These are phyloP conservation scores for Microcebus murinus DNA, from an alignment of 2,113 vertebrate species.

Conservation along the genomic window DNA sequence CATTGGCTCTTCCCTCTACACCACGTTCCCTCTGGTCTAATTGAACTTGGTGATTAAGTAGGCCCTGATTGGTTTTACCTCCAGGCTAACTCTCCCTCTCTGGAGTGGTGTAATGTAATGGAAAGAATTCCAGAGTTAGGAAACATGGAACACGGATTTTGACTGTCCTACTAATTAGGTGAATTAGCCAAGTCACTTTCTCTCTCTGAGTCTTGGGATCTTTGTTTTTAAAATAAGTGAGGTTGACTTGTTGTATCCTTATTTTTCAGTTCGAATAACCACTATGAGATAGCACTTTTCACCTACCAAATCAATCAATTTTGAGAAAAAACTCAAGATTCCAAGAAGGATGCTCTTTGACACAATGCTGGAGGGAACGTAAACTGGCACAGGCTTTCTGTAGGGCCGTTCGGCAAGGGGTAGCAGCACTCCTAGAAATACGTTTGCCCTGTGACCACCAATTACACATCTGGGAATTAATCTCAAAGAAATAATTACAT, in stretches of 20 bases:
- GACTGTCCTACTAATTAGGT: conserved; percentile 55
- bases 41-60: conserved; percentile 53
- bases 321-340: conserved; percentile 36
- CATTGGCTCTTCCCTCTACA: not conserved
- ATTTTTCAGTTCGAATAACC: conserved; percentile 33
- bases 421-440: not conserved
- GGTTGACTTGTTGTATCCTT: conserved; percentile 2
- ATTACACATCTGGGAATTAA: conserved; percentile 12
- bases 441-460: not conserved
- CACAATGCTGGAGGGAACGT: not conserved
- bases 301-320: not conserved
- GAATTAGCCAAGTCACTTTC: conserved; percentile 45
- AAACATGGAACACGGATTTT: conserved; percentile 16
- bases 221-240: conserved; percentile 52
- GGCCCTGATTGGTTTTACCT: conserved; percentile 47
- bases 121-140: conserved; percentile 66
- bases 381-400: not conserved
- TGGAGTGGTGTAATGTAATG: conserved; percentile 25
- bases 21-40: conserved; percentile 26
- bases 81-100: conserved; percentile 25
- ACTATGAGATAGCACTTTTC: not conserved
- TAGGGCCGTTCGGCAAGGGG: not conserved
- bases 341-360: not conserved
- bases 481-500: conserved; percentile 13
- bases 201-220: conserved; percentile 32